Percentiles rank a stretch among this genome's conserved stretches.
These are phyloP conservation scores for Notospermus geniculatus DNA, from an alignment of 1,140 invertebrate species.

Conservation along the genomic window DNA sequence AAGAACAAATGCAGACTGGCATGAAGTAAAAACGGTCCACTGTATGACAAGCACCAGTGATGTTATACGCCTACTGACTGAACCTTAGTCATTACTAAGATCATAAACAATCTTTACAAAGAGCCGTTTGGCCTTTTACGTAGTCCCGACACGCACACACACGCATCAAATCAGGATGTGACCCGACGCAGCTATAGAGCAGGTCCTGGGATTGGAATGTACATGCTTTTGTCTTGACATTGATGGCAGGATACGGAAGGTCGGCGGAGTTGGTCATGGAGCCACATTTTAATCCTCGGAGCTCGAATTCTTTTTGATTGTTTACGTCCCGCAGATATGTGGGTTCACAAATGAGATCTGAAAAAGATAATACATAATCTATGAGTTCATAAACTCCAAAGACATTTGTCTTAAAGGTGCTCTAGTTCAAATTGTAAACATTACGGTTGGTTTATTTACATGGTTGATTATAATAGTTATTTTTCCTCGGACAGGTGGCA, in stretches of 20 bases:
- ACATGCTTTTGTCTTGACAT: conserved; percentile 42
- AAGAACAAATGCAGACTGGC: too few relatives aligned
- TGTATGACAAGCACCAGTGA: too few relatives aligned
- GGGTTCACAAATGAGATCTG: conserved; percentile 55
- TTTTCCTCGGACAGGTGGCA: too few relatives aligned
- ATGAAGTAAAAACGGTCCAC: too few relatives aligned
- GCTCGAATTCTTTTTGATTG: conserved; percentile 27
- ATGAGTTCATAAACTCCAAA: too few relatives aligned
- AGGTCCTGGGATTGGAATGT: conserved; percentile 43
- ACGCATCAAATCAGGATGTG: conserved; percentile 32
- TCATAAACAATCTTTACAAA: conserved; percentile 46
- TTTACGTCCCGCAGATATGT: conserved; percentile 54
- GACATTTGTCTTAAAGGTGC: too few relatives aligned
- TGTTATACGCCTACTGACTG: too few relatives aligned
- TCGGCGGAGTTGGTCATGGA: conserved; percentile 30
- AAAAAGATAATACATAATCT: too few relatives aligned
- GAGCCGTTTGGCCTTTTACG: conserved; percentile 50
- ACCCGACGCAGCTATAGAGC: conserved; percentile 56
- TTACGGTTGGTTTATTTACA: too few relatives aligned
- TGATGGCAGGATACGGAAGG: conserved; percentile 43
- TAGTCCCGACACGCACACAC: conserved; percentile 55
- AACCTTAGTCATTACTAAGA: not conserved
- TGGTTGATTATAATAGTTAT: too few relatives aligned
- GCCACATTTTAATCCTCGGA: conserved; percentile 29
- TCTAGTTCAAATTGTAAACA: too few relatives aligned